Percentiles rank a stretch among this genome's conserved stretches.
Conservation (phyloP, 2,113 vertebrate species). For the Elephantulus edwardii region DNA sequence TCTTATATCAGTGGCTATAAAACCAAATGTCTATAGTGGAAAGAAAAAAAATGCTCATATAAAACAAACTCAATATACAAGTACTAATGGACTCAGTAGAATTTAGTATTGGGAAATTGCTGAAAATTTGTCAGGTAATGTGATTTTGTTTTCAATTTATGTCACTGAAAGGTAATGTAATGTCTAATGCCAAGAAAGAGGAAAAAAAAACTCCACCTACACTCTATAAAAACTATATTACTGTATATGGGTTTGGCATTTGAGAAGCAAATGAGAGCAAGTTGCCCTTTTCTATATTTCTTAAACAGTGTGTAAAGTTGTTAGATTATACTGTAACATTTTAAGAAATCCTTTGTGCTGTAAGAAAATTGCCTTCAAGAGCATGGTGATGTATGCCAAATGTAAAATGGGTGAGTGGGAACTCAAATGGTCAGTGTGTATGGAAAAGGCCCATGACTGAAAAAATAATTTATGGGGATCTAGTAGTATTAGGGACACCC, state of each 20-base stretch:
- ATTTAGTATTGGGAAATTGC: constrained; percentile 73
- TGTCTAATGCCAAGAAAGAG: constrained; percentile 71
- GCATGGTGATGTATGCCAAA: constrained; percentile 35
- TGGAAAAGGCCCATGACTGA: too few relatives aligned
- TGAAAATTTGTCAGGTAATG: constrained; percentile 75
- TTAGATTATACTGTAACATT: constrained; percentile 77
- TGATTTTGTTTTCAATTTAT: constrained; percentile 78
- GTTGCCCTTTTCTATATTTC: constrained; percentile 79
- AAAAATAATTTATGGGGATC: background rate
- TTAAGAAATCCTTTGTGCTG: constrained; percentile 74
- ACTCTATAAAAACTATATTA: constrained; percentile 69
- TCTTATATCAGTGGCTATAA: constrained; percentile 13
- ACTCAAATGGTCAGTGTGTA: background rate
- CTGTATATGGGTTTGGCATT: constrained; percentile 76
- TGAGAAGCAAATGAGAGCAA: constrained; percentile 78
- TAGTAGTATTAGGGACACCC: too few relatives aligned
- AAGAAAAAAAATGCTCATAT: constrained; percentile 24
- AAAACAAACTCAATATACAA: constrained; percentile 70
- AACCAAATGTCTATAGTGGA: background rate
- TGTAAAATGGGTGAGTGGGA: background rate
- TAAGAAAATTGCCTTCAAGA: constrained; percentile 70
- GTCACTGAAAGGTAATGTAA: constrained; percentile 69
- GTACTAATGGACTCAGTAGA: constrained; percentile 72
- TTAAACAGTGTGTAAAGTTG: constrained; percentile 80
- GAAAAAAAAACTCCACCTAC: background rate